Conservation (phyloP, 2,888 invertebrate species). For the Lasioglossum marginatum region DNA sequence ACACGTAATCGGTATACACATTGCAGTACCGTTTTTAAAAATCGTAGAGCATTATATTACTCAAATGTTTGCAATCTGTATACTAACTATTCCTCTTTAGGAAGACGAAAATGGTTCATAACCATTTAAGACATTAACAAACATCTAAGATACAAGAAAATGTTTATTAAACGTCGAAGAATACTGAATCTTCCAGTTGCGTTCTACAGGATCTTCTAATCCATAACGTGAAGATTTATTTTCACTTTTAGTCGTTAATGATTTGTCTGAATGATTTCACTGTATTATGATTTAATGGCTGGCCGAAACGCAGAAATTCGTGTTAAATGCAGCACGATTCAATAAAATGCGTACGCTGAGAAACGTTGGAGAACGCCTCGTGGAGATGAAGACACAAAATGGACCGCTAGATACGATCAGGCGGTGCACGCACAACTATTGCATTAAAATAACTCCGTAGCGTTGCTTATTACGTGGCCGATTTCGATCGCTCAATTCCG, state of each 20-base stretch:
- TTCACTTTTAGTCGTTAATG: not conserved
- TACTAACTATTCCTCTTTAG: too few relatives aligned
- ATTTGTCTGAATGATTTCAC: not conserved
- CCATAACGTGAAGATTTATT: not conserved
- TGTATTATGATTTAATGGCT: not conserved
- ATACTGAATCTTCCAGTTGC: too few relatives aligned
- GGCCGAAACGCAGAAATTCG: not conserved
- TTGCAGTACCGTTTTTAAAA: not conserved
- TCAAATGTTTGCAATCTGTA: not conserved
- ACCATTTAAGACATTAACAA: not conserved
- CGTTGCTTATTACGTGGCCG: conserved; percentile 46
- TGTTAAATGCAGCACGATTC: not conserved
- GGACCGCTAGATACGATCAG: conserved; percentile 24
- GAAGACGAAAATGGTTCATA: not conserved
- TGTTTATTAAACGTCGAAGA: not conserved
- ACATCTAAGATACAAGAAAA: not conserved
- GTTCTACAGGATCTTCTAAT: too few relatives aligned
- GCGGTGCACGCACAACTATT: conserved; percentile 22
- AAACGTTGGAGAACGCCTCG: not conserved
- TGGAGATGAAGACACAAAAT: conserved; percentile 18
- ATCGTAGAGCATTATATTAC: not conserved
- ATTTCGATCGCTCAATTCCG: conserved; percentile 58
- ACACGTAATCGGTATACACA: not conserved
- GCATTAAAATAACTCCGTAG: conserved; percentile 28
- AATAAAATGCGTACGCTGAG: not conserved